Percentiles rank a stretch among this genome's conserved stretches.
phyloP scores from a whole-genome alignment of 2,113 vertebrate species.

The Lepus timidus region DNA sequence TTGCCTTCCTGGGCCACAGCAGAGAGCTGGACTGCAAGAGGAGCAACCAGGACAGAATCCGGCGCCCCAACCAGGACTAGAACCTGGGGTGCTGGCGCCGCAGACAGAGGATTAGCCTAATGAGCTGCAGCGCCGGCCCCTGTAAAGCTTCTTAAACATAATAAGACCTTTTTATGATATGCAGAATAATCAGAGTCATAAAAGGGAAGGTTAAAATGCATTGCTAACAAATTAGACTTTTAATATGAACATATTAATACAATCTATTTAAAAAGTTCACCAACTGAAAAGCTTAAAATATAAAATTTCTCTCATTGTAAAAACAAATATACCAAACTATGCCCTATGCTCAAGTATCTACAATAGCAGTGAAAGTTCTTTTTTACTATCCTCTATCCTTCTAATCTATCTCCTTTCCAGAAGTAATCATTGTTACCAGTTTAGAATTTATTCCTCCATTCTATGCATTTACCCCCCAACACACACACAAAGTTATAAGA shows the following conservation, averaged over 20 bases:
- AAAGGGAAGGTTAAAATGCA: not conserved
- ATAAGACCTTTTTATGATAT: not conserved
- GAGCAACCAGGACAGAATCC: too few species aligned
- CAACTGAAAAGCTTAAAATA: conserved; percentile 36
- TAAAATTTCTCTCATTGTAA: not conserved
- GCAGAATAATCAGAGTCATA: not conserved
- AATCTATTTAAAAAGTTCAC: conserved; percentile 36
- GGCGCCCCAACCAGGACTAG: too few species aligned
- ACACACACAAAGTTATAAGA: too few species aligned
- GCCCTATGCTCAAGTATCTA: not conserved
- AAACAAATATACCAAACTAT: conserved; percentile 25
- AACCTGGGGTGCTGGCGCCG: too few species aligned
- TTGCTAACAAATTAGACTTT: not conserved
- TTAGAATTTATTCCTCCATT: not conserved
- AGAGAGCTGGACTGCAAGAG: too few species aligned
- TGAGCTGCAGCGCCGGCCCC: not conserved
- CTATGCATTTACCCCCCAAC: not conserved
- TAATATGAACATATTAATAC: conserved; percentile 44
- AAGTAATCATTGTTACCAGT: not conserved
- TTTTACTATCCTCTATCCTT: conserved; percentile 9
- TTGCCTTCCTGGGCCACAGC: too few species aligned
- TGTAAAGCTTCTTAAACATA: conserved; percentile 30
- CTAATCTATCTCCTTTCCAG: not conserved
- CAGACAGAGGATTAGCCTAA: too few species aligned
- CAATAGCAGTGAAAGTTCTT: not conserved